phyloP scores from a whole-genome alignment of 2,888 invertebrate genomes.

The Pristionchus japonicus region DNA sequence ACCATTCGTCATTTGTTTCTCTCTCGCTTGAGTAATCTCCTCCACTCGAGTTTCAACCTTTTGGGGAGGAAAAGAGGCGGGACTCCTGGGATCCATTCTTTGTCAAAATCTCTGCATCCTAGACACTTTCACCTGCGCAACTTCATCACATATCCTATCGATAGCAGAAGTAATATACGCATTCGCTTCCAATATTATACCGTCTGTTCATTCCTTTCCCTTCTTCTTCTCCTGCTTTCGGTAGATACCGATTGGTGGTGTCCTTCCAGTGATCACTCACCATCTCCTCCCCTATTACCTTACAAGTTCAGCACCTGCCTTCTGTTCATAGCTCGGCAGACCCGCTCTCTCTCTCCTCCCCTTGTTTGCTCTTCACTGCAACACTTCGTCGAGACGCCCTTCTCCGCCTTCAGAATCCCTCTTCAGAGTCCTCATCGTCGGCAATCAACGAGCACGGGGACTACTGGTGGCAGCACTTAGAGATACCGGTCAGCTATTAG shows the following conservation, averaged over 20 bases:
- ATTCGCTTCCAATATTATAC: background rate
- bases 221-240: background rate
- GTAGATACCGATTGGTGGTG: background rate
- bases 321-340: background rate
- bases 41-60: background rate
- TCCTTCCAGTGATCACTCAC: background rate
- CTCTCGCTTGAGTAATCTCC: background rate
- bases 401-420: too few relatives aligned
- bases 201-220: background rate
- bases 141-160: background rate
- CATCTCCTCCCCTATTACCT: conserved; percentile 8
- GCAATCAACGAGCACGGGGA: background rate
- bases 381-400: background rate
- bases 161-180: background rate
- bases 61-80: background rate
- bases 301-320: background rate
- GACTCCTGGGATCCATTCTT: background rate
- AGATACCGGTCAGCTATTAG: too few relatives aligned
- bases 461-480: too few relatives aligned
- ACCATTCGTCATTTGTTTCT: background rate
- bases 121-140: background rate
- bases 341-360: background rate
- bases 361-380: background rate
- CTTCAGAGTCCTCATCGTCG: background rate
- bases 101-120: background rate